Conservation (phyloP, 2,113 vertebrate genomes). For the Loxodonta africana region DNA sequence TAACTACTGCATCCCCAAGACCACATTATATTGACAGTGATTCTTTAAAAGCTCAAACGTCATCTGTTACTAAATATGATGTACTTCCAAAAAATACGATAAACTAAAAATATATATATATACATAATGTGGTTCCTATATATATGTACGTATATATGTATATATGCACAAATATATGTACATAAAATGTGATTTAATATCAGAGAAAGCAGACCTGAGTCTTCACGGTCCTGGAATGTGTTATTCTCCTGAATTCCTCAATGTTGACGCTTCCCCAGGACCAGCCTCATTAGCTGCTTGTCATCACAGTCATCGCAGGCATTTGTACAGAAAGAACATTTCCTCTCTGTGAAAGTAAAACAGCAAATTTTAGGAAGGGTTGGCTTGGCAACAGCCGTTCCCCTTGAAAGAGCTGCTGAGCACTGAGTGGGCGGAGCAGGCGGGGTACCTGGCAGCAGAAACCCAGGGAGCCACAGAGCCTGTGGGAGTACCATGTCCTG, state of each 20-base stretch:
- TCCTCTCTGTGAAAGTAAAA: conserved; percentile 26
- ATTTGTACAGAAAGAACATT: conserved; percentile 18
- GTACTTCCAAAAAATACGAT: background rate
- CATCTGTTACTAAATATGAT: background rate
- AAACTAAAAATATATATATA: background rate
- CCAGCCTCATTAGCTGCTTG: background rate
- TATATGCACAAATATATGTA: background rate
- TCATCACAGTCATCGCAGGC: background rate
- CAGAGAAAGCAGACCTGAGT: background rate
- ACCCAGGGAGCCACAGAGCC: background rate
- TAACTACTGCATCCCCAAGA: background rate
- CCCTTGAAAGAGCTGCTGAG: conserved; percentile 50
- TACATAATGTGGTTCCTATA: background rate
- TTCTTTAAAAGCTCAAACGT: background rate
- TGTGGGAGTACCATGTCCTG: background rate
- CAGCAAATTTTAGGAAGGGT: conserved; percentile 31
- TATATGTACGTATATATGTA: background rate
- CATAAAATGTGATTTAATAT: background rate
- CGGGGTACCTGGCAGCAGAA: background rate
- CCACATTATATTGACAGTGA: too few species aligned
- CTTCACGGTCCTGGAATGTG: fast-evolving
- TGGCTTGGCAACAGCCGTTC: conserved; percentile 29
- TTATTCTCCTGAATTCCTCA: background rate
- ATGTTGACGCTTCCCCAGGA: conserved; percentile 24
- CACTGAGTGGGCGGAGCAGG: background rate